A percentile compares a stretch with the other conserved stretches of the same genome.
Conservation (phyloP, 2,888 invertebrate genomes). For the Lasioglossum villosulum region DNA sequence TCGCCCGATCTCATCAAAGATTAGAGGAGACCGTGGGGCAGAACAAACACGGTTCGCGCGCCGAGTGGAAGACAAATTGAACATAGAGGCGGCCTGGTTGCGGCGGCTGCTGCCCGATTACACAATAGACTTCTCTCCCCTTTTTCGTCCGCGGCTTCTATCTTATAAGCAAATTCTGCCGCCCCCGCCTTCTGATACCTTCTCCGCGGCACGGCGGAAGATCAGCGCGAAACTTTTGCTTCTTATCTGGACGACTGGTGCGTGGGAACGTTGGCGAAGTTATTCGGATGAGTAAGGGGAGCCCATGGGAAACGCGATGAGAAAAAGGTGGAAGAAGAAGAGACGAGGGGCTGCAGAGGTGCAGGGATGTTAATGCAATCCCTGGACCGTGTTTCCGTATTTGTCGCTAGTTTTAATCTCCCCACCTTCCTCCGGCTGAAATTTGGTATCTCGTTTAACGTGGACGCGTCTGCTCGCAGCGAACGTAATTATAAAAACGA, state of each 20-base stretch:
- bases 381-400: slow-evolving; percentile 60
- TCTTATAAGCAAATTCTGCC: slow-evolving; percentile 28
- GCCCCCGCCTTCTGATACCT: slow-evolving; percentile 29
- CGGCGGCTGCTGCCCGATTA: slow-evolving; percentile 22
- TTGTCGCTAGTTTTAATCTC: slow-evolving; percentile 78
- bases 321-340: neutral
- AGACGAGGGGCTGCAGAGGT: neutral
- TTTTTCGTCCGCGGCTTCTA: slow-evolving; percentile 27
- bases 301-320: slow-evolving; percentile 17
- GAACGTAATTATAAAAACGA: slow-evolving; percentile 79
- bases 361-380: slow-evolving; percentile 49
- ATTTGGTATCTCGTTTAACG: slow-evolving; percentile 68
- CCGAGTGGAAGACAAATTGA: slow-evolving; percentile 47
- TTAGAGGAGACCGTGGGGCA: slow-evolving; percentile 46
- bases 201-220: slow-evolving; percentile 41
- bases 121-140: slow-evolving; percentile 55
- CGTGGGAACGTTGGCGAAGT: slow-evolving; percentile 53
- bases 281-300: slow-evolving; percentile 64
- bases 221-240: slow-evolving; percentile 67
- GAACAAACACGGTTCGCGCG: slow-evolving; percentile 14
- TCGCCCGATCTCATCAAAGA: slow-evolving; percentile 72
- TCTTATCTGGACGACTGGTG: slow-evolving; percentile 64
- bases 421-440: slow-evolving; percentile 38
- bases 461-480: slow-evolving; percentile 33
- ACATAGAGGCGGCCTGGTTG: slow-evolving; percentile 21